These are phyloP conservation scores for Caenorhabditis uteleia DNA, from an alignment of 2,888 invertebrate species.

Conservation along the genomic window DNA sequence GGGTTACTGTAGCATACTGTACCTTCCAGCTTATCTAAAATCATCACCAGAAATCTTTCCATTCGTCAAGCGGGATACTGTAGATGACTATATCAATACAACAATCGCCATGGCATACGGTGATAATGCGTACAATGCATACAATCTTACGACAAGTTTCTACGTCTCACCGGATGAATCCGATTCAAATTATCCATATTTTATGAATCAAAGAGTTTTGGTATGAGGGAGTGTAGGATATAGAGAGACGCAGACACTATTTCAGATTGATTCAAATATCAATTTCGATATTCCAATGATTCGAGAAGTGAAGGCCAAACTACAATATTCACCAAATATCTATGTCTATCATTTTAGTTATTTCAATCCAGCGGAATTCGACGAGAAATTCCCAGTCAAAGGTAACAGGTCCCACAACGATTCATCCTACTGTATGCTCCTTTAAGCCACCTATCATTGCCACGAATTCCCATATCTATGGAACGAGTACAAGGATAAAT, in stretches of 20 bases:
- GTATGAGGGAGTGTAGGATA: constrained; percentile 1
- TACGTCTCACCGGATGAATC: constrained; percentile 7
- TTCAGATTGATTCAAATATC: constrained; percentile 24
- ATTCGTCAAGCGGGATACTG: constrained; percentile 11
- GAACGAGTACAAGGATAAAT: constrained; percentile 22
- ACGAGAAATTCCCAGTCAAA: constrained; percentile 24
- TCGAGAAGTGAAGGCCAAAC: constrained; percentile 11
- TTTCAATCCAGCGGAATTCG: constrained; percentile 23
- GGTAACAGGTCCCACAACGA: neutral
- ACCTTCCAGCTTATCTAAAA: constrained; percentile 9
- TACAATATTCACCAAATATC: neutral
- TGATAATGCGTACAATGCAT: constrained; percentile 6
- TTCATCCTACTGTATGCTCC: neutral
- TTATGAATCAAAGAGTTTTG: constrained; percentile 15
- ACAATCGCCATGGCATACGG: constrained; percentile 19
- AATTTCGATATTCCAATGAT: constrained; percentile 20
- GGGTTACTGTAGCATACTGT: neutral
- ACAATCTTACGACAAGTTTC: constrained; percentile 1
- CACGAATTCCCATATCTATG: constrained; percentile 34
- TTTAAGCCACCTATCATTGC: constrained; percentile 29
- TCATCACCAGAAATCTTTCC: constrained; percentile 25
- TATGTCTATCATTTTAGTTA: constrained; percentile 28
- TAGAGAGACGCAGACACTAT: neutral
- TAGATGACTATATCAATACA: constrained; percentile 29
- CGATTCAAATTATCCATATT: constrained; percentile 17